Evolutionary conservation across 2,113 vertebrate species (phyloP).

Genomic region (Phaetusa simplex): DNA sequence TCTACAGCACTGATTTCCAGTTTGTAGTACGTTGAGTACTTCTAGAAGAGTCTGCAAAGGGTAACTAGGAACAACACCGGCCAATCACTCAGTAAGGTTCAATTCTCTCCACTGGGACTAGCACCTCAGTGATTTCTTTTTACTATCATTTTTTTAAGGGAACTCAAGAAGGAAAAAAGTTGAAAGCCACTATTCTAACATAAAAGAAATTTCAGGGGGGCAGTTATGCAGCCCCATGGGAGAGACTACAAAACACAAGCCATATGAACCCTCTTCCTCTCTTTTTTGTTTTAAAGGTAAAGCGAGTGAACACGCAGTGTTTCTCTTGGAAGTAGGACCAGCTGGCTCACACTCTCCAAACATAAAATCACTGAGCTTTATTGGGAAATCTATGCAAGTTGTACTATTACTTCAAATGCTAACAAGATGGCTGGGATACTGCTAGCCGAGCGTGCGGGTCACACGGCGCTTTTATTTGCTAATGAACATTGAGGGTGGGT

Average conservation of each 20-base stretch:
- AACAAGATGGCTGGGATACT: constrained; percentile 21
- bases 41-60: neutral
- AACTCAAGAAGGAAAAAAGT: neutral
- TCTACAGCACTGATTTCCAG: neutral
- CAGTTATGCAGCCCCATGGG: neutral
- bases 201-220: neutral
- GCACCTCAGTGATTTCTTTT: neutral
- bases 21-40: neutral
- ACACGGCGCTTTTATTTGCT: constrained; percentile 31
- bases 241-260: neutral
- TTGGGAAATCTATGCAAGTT: constrained; percentile 38
- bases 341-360: constrained; percentile 29
- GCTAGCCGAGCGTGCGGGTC: constrained; percentile 35
- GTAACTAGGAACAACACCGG: neutral
- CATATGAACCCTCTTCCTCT: neutral
- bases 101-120: neutral
- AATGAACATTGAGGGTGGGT: constrained; percentile 28
- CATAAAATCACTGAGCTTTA: constrained; percentile 18
- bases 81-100: neutral
- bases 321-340: constrained; percentile 37
- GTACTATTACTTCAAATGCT: constrained; percentile 16
- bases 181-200: neutral
- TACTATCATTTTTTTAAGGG: neutral
- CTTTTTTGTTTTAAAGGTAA: neutral
- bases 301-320: neutral